Base-by-base conservation (phyloP, 2,113 vertebrate genomes). In the Alethe castanea region DNA sequence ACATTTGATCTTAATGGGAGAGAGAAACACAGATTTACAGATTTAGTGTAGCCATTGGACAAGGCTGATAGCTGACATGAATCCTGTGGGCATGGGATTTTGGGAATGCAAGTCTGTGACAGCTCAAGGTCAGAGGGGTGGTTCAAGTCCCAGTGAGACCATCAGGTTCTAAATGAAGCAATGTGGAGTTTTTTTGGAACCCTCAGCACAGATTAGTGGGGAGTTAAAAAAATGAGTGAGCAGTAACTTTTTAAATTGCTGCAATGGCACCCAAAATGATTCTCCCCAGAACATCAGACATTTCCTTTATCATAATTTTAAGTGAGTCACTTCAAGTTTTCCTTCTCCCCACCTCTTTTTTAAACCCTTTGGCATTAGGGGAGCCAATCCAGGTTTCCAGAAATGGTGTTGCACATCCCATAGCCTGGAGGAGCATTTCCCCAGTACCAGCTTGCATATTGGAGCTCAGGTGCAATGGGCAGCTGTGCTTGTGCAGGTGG, bases 51-150 rank as follows among this genome's bases (percentile, higher is more conserved):
- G 42, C 48, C 5, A 4, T 10, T 69, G 53, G 52, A 25, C 38
- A 64, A 53, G 7, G 71, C 15, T 33, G 45, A 16, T 4, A 36
- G 10, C 19, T 35, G 15, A 13, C 33, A 35, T 3, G 20, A 56
- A 61, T 56, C 31, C 52, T 4, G 8, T 7, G 14, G 15, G 28
- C 9, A 6, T 11, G 23, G n/a, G 40, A 40, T n/a, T 47, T 28
- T 19, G 24, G 31, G 5, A 36, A 38, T 6, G 17, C 0, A 1
- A 19, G 12, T 57, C 14, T 0, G 0, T 29, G 50, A 12, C 13
- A 36, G 33, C 22, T 54, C 22, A 15, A 3, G 47, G 22, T 53
- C 38, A 31, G 19, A 33, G 28, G 19, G 15, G 19, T 31, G 35
- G 8, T 19, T 88, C 45, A 64, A 28, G 35, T 47, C 65, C 29